Base-by-base conservation (phyloP, 1,140 invertebrate species). In the Olivierus martensii region DNA sequence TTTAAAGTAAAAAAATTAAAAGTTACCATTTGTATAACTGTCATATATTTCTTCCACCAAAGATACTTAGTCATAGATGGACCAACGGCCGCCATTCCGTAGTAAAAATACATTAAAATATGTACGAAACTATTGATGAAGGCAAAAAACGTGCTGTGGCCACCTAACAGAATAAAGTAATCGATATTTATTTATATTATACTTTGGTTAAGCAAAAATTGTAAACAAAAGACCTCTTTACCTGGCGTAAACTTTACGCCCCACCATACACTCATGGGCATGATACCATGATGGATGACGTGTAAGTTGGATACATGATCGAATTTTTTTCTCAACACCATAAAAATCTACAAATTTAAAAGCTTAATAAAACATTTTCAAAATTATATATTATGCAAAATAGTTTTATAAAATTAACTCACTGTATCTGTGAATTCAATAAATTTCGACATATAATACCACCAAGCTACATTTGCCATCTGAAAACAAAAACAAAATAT, bases 391-490 rank as follows among this genome's bases (percentile, higher is more conserved):
- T n/a, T n/a, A n/a, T n/a, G n/a, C n/a, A n/a, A n/a, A n/a, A n/a
- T n/a, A n/a, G 73, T 75, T 57, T 76, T 73, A 36, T 71, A 49
- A 64, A 75, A 71, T 58, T 76, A 74, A 79, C 81, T 82, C 75
- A 95, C 87, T 53, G 92, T 96, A 71, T 97, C 92, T 18, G 87
- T 79, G 70, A 96, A 94, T 75, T 98, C 93, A 14, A 90, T 84
- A 60, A 91, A 78, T 71, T 98, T 98, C 44, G 91, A 95, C 69
- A 95, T 83, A 71, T 94, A 98, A 69, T 95, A 97, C 77, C 71
- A 76, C 67, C 70, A 76, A 5, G 71, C 59, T 21, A 70, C 68
- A 59, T 67, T 73, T 66, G 57, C 84, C 82, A 75, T 75, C 70
- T 73, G 64, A 45, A 56, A 59, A 50, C 3, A 34, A 38, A 21